Conservation (phyloP, 1,140 invertebrate species). For the Lepidotrigona ventralis region DNA sequence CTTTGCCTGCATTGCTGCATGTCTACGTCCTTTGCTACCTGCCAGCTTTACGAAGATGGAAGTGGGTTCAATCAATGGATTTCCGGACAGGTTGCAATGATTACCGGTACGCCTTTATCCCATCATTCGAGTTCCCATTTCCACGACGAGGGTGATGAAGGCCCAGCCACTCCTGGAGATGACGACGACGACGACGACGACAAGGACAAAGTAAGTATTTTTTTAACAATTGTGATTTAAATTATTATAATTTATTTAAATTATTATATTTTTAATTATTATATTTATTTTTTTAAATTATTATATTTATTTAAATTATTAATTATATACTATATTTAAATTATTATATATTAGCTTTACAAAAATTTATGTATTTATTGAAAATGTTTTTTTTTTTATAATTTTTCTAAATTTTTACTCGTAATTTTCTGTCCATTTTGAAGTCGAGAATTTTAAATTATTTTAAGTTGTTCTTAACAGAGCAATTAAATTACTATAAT, state of each 20-base stretch:
- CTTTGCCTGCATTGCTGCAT: conserved; percentile 58
- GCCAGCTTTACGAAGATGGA: conserved; percentile 52
- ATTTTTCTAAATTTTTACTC: not conserved
- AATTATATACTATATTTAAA: too few species aligned
- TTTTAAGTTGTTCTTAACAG: not conserved
- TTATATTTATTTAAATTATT: not conserved
- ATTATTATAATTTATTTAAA: not conserved
- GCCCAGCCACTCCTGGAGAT: conserved; percentile 83
- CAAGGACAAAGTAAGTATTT: conserved; percentile 83
- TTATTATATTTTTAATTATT: too few species aligned
- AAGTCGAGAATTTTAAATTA: not conserved
- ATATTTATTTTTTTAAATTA: too few species aligned
- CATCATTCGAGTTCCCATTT: conserved; percentile 68
- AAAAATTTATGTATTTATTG: not conserved
- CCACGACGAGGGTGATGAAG: conserved; percentile 71
- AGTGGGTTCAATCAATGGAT: conserved; percentile 60
- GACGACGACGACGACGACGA: conserved; percentile 92
- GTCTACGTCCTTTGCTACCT: conserved; percentile 52
- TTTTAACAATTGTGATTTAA: not conserved
- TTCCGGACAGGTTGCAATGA: conserved; percentile 73
- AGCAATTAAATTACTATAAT: not conserved
- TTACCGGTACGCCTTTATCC: conserved; percentile 72
- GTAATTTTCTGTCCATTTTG: too few species aligned
- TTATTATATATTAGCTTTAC: not conserved
- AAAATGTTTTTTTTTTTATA: not conserved